Base-by-base conservation (phyloP, 2,113 vertebrate species). In the Psammodynastes pulverulentus region DNA sequence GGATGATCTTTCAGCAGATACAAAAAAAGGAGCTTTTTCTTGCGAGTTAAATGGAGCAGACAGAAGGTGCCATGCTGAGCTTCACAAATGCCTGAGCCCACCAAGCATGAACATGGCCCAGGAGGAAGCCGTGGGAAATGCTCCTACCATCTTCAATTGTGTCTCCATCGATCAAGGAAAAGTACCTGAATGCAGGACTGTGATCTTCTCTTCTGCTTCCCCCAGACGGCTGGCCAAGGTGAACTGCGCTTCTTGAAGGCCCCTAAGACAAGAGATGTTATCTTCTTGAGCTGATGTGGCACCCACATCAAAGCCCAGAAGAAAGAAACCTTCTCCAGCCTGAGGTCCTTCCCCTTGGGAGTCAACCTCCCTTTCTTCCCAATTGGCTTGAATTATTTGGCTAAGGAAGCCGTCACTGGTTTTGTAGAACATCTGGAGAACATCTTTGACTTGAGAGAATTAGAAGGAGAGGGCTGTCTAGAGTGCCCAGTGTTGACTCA, bases 161-260 rank as follows among this genome's bases (percentile, higher is more conserved):
- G 29, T 2, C 0, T 0, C 26, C 51, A 23, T 26, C 5, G n/a
- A n/a, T 62, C 45, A n/a, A n/a, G n/a, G n/a, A 19, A 88, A 88
- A 88, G 23, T 89, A 99, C 99, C 99, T 98, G 99, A 98, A 72
- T 99, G 98, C 91, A 99, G 98, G 94, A 98, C 98, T 96, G 98
- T 98, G 97, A 99, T 99, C 97, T 98, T 99, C 96, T 99, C 98
- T 96, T 99, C 98, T 43, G 99, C 98, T 96, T 99, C 98, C 94
- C 98, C 98, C 93, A 99, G 98, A 97, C 98, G 98, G 97, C 98
- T 94, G 34, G 98, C 97, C 98, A 98, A 96, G 93, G 98, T 97
- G 95, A 98, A 95, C 91, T 98, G 98, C 91, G 97, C 96, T 95
- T 98, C 97, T 95, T 98, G 98, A 93, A 98, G 97, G 93, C 98